These are phyloP conservation scores for Amorpha juglandis DNA, from an alignment of 2,888 invertebrate species.

Conservation along the genomic window DNA sequence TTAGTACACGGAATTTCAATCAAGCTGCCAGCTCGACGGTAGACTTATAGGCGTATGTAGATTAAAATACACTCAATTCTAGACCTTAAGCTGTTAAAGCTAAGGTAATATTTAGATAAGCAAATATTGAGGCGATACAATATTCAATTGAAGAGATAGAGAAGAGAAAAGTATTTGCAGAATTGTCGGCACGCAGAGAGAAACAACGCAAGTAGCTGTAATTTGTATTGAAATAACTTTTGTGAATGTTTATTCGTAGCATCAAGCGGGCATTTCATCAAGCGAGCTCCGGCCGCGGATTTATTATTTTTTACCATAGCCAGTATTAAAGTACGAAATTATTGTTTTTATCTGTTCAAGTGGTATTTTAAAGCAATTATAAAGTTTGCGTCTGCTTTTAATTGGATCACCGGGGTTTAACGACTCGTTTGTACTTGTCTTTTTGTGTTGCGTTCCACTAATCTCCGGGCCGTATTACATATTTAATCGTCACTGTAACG, in stretches of 20 bases:
- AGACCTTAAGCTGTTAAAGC: slow-evolving; percentile 6
- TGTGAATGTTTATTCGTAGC: slow-evolving; percentile 77
- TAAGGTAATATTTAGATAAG: slow-evolving; percentile 40
- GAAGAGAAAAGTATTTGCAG: slow-evolving; percentile 80
- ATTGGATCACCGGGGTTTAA: slow-evolving; percentile 79
- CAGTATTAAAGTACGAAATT: slow-evolving; percentile 79
- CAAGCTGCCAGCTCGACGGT: slow-evolving; percentile 48
- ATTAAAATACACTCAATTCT: slow-evolving; percentile 32
- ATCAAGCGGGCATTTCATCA: slow-evolving; percentile 62
- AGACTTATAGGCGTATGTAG: slow-evolving; percentile 39
- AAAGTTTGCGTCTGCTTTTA: slow-evolving; percentile 77
- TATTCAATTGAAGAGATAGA: slow-evolving; percentile 57
- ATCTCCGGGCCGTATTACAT: slow-evolving; percentile 35
- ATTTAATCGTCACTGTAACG: slow-evolving; percentile 26
- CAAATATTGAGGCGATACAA: slow-evolving; percentile 25
- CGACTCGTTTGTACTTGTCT: slow-evolving; percentile 64
- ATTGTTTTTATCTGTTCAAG: slow-evolving; percentile 81
- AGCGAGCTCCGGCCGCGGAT: slow-evolving; percentile 66
- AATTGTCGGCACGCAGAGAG: slow-evolving; percentile 79
- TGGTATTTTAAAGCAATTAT: slow-evolving; percentile 83
- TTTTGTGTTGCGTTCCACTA: slow-evolving; percentile 60
- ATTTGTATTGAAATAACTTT: slow-evolving; percentile 83
- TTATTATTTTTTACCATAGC: slow-evolving; percentile 80
- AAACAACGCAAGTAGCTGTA: slow-evolving; percentile 79
- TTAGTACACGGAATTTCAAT: slow-evolving; percentile 83